Percentiles rank a stretch among this genome's conserved stretches.
Conservation (phyloP, 2,113 vertebrate genomes). For the Limnothrissa miodon region DNA sequence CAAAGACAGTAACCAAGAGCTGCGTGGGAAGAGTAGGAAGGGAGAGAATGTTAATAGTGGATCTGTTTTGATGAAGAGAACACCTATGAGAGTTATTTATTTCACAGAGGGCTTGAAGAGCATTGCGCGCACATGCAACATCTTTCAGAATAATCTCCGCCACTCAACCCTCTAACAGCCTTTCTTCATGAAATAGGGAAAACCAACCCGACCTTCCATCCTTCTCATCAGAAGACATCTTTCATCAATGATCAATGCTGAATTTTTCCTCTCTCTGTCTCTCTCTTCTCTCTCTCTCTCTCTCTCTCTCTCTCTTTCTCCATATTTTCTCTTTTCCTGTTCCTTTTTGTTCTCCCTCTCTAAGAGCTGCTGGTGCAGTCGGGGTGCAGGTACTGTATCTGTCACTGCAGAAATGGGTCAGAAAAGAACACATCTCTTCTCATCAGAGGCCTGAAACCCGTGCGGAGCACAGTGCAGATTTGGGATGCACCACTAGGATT, state of each 20-base stretch:
- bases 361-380: conserved; percentile 42
- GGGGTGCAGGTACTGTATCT: conserved; percentile 41
- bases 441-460: conserved; percentile 48
- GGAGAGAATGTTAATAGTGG: background rate
- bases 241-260: background rate
- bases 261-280: background rate
- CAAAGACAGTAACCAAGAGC: too few relatives aligned
- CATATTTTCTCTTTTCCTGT: background rate
- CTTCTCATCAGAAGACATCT: background rate
- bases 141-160: background rate
- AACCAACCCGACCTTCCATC: background rate
- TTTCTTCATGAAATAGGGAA: background rate
- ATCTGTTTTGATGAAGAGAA: background rate
- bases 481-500: conserved; percentile 53
- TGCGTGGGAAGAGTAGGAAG: too few relatives aligned
- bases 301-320: conserved; percentile 11
- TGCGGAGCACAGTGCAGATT: conserved; percentile 49
- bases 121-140: background rate
- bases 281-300: background rate
- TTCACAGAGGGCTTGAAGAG: background rate
- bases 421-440: conserved; percentile 32
- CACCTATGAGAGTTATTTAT: background rate
- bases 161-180: background rate
- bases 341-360: background rate
- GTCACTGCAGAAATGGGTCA: conserved; percentile 61